phyloP scores from a whole-genome alignment of 2,797 vertebrate species.

The Onychomys arenicola region DNA sequence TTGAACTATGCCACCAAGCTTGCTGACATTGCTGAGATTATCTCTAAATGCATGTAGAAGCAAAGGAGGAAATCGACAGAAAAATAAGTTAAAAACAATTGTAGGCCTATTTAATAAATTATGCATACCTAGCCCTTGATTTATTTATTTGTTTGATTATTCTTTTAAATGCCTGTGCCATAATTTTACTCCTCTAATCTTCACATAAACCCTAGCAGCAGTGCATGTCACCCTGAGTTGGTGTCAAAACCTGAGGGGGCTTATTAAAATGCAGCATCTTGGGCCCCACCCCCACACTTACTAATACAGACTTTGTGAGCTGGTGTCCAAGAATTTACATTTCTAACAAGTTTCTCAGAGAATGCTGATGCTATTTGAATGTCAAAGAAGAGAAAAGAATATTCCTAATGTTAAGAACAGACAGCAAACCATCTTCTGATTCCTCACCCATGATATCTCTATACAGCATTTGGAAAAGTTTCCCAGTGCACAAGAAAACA shows the following conservation, averaged over 20 bases:
- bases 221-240: background rate
- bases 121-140: slow-evolving; percentile 64
- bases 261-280: slow-evolving; percentile 29
- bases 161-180: background rate
- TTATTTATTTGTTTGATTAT: slow-evolving; percentile 44
- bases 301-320: background rate
- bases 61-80: slow-evolving; percentile 82
- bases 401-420: background rate
- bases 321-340: slow-evolving; percentile 7
- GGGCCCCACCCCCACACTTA: background rate
- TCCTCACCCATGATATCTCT: background rate
- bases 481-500: background rate
- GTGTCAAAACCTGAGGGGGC: background rate
- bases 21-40: slow-evolving; percentile 87
- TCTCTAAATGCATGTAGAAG: slow-evolving; percentile 83
- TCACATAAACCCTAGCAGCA: background rate
- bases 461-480: background rate
- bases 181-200: slow-evolving; percentile 36
- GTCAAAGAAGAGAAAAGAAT: background rate
- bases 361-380: background rate
- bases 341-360: slow-evolving; percentile 25
- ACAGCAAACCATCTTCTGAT: background rate
- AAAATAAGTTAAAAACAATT: slow-evolving; percentile 84
- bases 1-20: slow-evolving; percentile 87
- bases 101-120: slow-evolving; percentile 85